Percentiles rank a stretch among this genome's conserved stretches.
These are phyloP conservation scores for Catharus bicknelli DNA, from an alignment of 2,113 vertebrate genomes.

Conservation along the genomic window DNA sequence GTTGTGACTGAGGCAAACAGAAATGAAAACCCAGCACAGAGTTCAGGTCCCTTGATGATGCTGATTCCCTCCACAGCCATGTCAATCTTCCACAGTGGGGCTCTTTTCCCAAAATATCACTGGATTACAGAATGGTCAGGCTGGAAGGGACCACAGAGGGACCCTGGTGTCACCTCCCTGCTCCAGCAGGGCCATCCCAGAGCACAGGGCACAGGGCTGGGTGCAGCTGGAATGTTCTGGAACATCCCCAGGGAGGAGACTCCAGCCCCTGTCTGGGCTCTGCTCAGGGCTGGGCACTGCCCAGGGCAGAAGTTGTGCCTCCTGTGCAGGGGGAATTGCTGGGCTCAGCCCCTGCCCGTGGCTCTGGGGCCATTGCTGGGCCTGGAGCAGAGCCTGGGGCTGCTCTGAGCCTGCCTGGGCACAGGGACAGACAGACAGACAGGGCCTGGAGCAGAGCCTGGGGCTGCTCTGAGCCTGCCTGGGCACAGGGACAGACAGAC, in stretches of 20 bases:
- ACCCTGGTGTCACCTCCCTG: not conserved
- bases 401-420: no score
- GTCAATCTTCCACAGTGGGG: not conserved
- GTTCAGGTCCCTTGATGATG: not conserved
- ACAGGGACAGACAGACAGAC: no score
- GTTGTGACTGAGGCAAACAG: not conserved
- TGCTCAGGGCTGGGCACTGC: not conserved
- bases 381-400: no score
- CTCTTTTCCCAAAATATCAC: not conserved
- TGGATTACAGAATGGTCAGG: accelerated
- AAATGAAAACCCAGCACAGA: not conserved
- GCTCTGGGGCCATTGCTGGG: no score
- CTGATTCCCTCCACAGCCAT: not conserved
- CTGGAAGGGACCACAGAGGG: accelerated
- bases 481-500: no score
- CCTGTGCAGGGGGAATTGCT: no score
- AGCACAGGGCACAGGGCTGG: not conserved
- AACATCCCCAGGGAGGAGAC: not conserved
- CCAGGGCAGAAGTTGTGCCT: not conserved
- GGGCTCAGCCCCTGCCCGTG: no score
- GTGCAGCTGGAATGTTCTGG: accelerated
- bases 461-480: no score
- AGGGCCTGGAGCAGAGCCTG: no score
- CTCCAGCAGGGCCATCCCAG: no score
- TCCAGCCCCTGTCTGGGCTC: not conserved